Conservation (phyloP, 1,140 invertebrate genomes). For the Atopsyche davidsoni region DNA sequence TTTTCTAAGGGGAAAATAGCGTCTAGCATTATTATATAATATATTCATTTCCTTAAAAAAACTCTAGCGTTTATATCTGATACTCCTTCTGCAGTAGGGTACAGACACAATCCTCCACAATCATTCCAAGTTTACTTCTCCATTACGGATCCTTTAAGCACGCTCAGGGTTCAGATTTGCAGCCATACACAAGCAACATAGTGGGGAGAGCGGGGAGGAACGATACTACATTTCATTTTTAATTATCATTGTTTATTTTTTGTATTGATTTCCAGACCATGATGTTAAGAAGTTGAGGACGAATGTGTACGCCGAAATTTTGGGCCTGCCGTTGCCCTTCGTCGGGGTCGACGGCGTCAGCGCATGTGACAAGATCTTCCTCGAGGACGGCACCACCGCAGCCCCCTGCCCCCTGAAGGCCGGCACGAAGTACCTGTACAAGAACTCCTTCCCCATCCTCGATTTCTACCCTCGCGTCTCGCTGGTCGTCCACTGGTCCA, state of each 20-base stretch:
- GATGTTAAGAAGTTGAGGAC: slow-evolving; percentile 46
- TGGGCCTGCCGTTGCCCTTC: slow-evolving; percentile 61
- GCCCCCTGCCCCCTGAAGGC: slow-evolving; percentile 60
- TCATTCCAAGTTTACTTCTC: too few species aligned
- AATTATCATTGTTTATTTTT: slow-evolving; percentile 3
- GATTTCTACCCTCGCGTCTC: slow-evolving; percentile 61
- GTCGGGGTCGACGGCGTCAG: slow-evolving; percentile 66
- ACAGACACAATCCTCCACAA: too few species aligned
- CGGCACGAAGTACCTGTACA: slow-evolving; percentile 61
- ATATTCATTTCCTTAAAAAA: too few species aligned
- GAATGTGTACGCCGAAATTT: slow-evolving; percentile 54
- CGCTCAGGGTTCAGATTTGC: too few species aligned
- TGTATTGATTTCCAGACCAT: slow-evolving; percentile 31
- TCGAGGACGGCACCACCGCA: slow-evolving; percentile 48
- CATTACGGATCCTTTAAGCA: too few species aligned
- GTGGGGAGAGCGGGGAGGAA: too few species aligned
- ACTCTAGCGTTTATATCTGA: too few species aligned
- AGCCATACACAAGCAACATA: too few species aligned
- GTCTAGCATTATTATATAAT: too few species aligned
- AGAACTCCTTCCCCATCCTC: slow-evolving; percentile 59
- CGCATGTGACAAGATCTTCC: slow-evolving; percentile 59
- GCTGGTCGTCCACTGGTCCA: slow-evolving; percentile 57
- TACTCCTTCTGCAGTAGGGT: too few species aligned
- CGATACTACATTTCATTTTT: not conserved
- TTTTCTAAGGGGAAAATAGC: too few species aligned